A percentile compares a stretch with the other conserved stretches of the same genome.
phyloP scores from a whole-genome alignment of 2,113 vertebrate species.

The Hyperopisus bebe region DNA sequence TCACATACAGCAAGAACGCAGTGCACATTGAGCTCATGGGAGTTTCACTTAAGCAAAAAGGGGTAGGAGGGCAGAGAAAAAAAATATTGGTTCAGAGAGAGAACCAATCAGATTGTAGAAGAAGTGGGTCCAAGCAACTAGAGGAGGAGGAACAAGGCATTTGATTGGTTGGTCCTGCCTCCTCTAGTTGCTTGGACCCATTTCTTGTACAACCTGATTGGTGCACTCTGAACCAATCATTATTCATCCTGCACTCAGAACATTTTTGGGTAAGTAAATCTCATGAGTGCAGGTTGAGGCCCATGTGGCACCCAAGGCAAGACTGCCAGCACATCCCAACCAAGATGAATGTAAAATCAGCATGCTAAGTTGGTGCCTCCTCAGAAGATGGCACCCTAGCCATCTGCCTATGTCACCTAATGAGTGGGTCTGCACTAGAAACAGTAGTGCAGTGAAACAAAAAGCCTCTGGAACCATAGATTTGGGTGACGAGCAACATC shows the following conservation, averaged over 20 bases:
- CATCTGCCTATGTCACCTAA: not conserved
- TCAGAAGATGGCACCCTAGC: not conserved
- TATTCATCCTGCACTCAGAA: not conserved
- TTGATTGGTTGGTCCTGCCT: not conserved
- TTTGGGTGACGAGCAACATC: not conserved
- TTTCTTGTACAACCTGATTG: not conserved
- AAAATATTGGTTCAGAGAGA: not conserved
- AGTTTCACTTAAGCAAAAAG: not conserved
- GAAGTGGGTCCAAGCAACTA: not conserved
- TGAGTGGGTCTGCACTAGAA: not conserved
- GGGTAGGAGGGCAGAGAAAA: not conserved
- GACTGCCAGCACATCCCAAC: not conserved
- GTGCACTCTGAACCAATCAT: not conserved
- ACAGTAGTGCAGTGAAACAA: not conserved
- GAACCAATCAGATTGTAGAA: not conserved
- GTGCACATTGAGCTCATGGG: not conserved
- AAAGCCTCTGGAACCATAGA: not conserved
- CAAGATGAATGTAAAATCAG: not conserved
- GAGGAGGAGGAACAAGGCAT: not conserved
- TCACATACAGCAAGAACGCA: slow-evolving; percentile 11
- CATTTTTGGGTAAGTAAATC: not conserved
- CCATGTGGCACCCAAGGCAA: not conserved
- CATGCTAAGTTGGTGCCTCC: not conserved
- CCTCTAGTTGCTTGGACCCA: not conserved
- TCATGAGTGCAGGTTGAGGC: not conserved